phyloP scores from a whole-genome alignment of 2,888 invertebrate species.

The Agrotis puta region DNA sequence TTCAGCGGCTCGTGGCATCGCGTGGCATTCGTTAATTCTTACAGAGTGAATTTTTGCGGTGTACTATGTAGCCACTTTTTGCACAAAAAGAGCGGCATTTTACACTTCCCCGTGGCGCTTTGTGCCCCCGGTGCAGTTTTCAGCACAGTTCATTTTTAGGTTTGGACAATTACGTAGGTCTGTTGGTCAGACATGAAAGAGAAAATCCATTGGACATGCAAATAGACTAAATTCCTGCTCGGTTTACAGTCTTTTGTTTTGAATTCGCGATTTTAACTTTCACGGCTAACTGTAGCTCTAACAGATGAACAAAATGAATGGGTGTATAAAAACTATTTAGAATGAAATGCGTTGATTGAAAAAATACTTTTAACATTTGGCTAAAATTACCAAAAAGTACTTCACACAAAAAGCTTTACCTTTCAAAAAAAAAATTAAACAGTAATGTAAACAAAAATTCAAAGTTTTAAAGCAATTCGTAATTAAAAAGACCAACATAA shows the following conservation, averaged over 20 bases:
- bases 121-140: slow-evolving; percentile 55
- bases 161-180: slow-evolving; percentile 60
- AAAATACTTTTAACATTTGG: neutral
- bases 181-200: slow-evolving; percentile 53
- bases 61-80: slow-evolving; percentile 59
- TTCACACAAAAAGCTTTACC: neutral
- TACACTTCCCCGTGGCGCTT: slow-evolving; percentile 54
- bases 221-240: slow-evolving; percentile 45
- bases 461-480: slow-evolving; percentile 23
- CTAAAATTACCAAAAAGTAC: neutral
- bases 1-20: slow-evolving; percentile 32
- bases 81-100: slow-evolving; percentile 60
- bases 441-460: slow-evolving; percentile 15
- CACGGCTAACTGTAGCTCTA: slow-evolving; percentile 14
- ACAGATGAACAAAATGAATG: neutral
- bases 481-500: slow-evolving; percentile 51
- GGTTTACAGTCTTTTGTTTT: slow-evolving; percentile 33
- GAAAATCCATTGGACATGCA: slow-evolving; percentile 53
- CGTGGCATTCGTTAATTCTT: slow-evolving; percentile 65
- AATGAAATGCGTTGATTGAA: neutral
- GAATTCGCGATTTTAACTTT: slow-evolving; percentile 28
- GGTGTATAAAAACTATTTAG: neutral
- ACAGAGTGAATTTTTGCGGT: slow-evolving; percentile 67
- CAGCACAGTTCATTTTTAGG: slow-evolving; percentile 59
- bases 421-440: neutral